Conservation (phyloP, 2,888 invertebrate genomes). For the Flexamia atlantica region DNA sequence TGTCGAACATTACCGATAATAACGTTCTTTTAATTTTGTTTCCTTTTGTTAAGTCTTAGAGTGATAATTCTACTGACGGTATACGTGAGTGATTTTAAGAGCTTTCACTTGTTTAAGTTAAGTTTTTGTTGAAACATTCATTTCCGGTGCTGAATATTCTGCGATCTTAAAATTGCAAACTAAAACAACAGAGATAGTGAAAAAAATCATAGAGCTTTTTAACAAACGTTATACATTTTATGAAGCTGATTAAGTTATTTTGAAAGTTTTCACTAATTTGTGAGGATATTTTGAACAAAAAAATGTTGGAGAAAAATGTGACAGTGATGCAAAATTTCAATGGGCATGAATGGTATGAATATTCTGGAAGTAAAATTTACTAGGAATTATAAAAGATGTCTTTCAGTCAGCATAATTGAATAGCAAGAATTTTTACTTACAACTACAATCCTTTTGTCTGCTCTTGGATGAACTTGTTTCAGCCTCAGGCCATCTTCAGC, state of each 20-base stretch:
- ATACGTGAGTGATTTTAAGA: constrained; percentile 62
- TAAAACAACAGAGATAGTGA: not conserved
- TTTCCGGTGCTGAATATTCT: not conserved
- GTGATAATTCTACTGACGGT: not conserved
- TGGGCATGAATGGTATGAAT: no score
- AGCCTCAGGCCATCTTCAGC: no score
- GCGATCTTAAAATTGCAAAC: not conserved
- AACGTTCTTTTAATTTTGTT: not conserved
- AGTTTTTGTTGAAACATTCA: not conserved
- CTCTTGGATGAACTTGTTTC: no score
- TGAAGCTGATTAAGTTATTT: not conserved
- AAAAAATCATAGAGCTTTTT: not conserved
- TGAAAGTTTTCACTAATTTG: not conserved
- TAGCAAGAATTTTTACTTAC: not conserved
- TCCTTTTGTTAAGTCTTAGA: not conserved
- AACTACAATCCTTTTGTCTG: no score
- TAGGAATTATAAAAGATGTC: not conserved
- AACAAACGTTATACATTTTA: not conserved
- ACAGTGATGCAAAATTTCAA: no score
- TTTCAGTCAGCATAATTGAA: not conserved
- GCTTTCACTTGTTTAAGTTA: constrained; percentile 19
- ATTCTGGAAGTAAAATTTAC: no score
- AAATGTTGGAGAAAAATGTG: no score
- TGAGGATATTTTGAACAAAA: no score
- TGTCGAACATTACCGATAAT: not conserved